A percentile compares a stretch with the other conserved stretches of the same genome.
Conservation (phyloP, 2,888 invertebrate species). For the Ashinkailepas kermadecensis region DNA sequence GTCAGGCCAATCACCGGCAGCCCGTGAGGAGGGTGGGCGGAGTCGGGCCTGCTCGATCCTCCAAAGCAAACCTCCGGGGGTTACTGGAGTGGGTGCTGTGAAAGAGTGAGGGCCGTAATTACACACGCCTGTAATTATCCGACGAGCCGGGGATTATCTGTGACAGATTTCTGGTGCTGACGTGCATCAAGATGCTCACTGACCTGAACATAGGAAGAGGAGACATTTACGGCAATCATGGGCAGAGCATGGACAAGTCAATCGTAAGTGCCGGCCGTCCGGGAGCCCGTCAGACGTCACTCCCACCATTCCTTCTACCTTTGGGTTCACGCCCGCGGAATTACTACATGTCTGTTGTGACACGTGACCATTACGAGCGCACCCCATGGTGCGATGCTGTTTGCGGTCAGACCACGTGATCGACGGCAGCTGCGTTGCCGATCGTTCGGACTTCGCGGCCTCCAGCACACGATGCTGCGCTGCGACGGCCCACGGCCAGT, state of each 20-base stretch:
- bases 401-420: too few relatives aligned
- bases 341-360: too few relatives aligned
- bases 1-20: not conserved
- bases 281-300: too few relatives aligned
- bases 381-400: too few relatives aligned
- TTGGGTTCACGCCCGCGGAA: too few relatives aligned
- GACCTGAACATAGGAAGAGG: not conserved
- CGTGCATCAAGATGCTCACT: not conserved
- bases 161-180: not conserved
- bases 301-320: too few relatives aligned
- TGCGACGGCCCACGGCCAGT: too few relatives aligned
- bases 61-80: not conserved
- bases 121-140: slow-evolving; percentile 10
- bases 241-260: not conserved
- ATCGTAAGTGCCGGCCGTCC: not conserved
- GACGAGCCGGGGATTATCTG: not conserved
- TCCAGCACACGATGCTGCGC: too few relatives aligned
- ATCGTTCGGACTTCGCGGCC: too few relatives aligned
- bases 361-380: too few relatives aligned
- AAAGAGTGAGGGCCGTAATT: not conserved
- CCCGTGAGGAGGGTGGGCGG: not conserved
- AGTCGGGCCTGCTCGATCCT: not conserved
- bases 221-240: not conserved
- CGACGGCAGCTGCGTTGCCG: too few relatives aligned
- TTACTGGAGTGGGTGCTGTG: slow-evolving; percentile 2